Evolutionary conservation across 2,797 vertebrate species (phyloP), one percentile per base, ranked within the genome.

Genomic region (Pyrocephalus nanus): DNA sequence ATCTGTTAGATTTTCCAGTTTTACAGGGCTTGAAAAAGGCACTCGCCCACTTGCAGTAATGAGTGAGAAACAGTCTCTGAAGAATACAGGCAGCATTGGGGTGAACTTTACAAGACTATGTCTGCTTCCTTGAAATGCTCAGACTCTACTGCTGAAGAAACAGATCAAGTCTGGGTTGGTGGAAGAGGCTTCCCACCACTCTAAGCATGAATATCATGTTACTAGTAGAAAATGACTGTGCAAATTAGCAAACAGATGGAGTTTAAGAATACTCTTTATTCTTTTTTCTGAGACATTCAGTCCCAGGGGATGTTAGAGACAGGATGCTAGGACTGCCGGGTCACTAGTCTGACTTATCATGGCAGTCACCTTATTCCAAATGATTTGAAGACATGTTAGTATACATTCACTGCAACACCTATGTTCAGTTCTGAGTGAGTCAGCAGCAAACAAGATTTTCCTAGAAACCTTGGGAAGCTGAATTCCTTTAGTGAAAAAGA

Each of bases 21-120:
- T 96, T 95, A 65, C 82, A 92, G 90, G 92, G 82, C 93, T 96
- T 96, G 86, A 96, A 96, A 96, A 94, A 96, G 94, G 91, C 94
- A 93, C 95, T 97, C 92, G 77, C 96, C 95, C 93, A 97, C 95
- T 96, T 96, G 60, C 90, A 88, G 61, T 92, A 96, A 94, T 76
- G 92, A 95, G 92, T 78, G 90, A 95, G 93, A 96, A 96, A 93
- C 48, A 86, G 67, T 72, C 86, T 95, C 88, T 74, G 74, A 93
- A 85, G 71, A 95, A 74, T 61, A 88, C 78, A 90, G 72, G 88
- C 86, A 82, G 87, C 86, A 94, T 74, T 43, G 4, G 51, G 83
- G 74, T 93, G 90, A 95, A 93, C 84, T 92, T 95, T 82, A 92
- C 75, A 95, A 91, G 69, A 50, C 73, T 91, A 30, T 64, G 67